phyloP scores from a whole-genome alignment of 37 sponge, comb jelly and placozoan genomes.

The Sycon ciliatum region DNA sequence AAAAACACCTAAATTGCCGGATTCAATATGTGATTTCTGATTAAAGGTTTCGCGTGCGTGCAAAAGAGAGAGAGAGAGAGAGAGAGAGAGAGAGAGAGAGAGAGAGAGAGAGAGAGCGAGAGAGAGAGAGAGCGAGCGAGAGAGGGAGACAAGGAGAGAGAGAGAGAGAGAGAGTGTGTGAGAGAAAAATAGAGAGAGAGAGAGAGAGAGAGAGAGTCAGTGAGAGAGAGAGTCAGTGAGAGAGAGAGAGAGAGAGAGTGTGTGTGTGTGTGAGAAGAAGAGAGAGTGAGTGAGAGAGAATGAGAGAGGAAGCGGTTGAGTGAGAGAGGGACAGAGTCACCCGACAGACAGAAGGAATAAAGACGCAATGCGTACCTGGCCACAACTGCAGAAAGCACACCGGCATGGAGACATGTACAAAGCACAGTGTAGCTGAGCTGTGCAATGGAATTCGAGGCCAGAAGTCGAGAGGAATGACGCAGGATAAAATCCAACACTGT shows the following conservation, averaged over 20 bases:
- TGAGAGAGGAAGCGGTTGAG: not conserved
- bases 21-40: too few species aligned
- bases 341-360: too few species aligned
- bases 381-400: too few species aligned
- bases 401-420: too few species aligned
- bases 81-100: slow-evolving; percentile 2
- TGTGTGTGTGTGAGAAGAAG: not conserved
- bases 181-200: not conserved
- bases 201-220: not conserved
- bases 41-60: too few species aligned
- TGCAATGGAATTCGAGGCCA: too few species aligned
- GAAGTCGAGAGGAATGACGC: too few species aligned
- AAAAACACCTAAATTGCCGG: too few species aligned
- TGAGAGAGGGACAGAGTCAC: not conserved
- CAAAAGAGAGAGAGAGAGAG: not conserved
- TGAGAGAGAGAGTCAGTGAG: not conserved
- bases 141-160: not conserved
- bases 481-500: too few species aligned
- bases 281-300: not conserved
- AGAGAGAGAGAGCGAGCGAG: not conserved
- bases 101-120: not conserved
- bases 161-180: not conserved
- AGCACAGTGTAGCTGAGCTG: too few species aligned
- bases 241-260: not conserved
- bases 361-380: too few species aligned